A percentile compares a stretch with the other conserved stretches of the same genome.
Evolutionary conservation across 1,140 invertebrate genomes (phyloP).

Genomic region (Dysdera silvatica): DNA sequence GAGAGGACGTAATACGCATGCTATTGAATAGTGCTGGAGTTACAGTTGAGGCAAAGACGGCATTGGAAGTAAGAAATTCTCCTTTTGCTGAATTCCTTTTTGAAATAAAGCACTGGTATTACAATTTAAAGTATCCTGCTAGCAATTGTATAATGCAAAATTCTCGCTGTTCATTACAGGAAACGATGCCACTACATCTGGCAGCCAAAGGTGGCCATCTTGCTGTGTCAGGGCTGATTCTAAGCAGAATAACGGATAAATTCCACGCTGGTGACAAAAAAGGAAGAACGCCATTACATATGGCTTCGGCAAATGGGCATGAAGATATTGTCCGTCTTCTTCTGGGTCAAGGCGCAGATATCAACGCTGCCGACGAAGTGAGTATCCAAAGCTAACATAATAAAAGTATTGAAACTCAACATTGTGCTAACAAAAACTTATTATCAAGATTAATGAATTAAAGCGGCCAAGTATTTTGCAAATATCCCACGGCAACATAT

Average conservation of each 20-base stretch:
- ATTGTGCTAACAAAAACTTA: too few relatives aligned
- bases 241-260: constrained; percentile 86
- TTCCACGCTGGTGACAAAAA: constrained; percentile 86
- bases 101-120: too few relatives aligned
- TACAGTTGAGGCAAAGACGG: constrained; percentile 83
- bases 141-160: too few relatives aligned
- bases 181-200: constrained; percentile 66
- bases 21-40: constrained; percentile 93
- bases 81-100: too few relatives aligned
- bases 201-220: constrained; percentile 94
- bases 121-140: too few relatives aligned
- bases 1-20: constrained; percentile 90
- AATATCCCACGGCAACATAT: too few relatives aligned
- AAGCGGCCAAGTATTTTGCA: too few relatives aligned
- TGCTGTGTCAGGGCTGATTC: constrained; percentile 81
- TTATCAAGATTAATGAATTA: too few relatives aligned
- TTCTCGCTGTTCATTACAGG: constrained; percentile 39
- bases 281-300: constrained; percentile 90
- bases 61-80: constrained; percentile 25
- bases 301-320: constrained; percentile 91
- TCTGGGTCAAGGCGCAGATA: constrained; percentile 92
- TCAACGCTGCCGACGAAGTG: constrained; percentile 90
- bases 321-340: constrained; percentile 96
- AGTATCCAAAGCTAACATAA: too few relatives aligned
- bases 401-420: too few relatives aligned